Evolutionary conservation across 2,797 vertebrate species (phyloP).

Genomic region (Microcaecilia unicolor): DNA sequence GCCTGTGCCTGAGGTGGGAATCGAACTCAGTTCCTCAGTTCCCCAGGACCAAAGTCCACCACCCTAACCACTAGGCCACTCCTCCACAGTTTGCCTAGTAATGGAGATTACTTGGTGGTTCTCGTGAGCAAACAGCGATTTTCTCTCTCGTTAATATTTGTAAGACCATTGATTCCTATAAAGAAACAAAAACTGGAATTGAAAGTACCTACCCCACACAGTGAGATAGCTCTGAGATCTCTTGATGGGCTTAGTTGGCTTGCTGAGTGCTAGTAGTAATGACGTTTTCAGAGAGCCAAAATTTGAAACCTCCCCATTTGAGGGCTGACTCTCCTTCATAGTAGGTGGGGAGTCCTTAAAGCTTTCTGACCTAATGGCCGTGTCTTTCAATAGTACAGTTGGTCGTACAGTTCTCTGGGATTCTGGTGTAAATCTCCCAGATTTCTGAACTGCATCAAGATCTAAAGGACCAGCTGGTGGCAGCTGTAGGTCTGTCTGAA

Average conservation of each 20-base stretch:
- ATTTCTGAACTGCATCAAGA: constrained; percentile 12
- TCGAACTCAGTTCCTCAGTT: too few species aligned
- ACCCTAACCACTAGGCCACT: too few species aligned
- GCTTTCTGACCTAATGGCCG: constrained; percentile 58
- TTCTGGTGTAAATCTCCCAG: constrained; percentile 38
- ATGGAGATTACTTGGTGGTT: too few species aligned
- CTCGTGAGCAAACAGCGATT: too few species aligned
- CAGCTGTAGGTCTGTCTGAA: constrained; percentile 64
- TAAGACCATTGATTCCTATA: not conserved
- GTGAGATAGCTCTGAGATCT: constrained; percentile 89
- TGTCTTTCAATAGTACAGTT: constrained; percentile 79
- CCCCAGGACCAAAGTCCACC: too few species aligned
- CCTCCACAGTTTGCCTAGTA: too few species aligned
- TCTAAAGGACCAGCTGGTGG: constrained; percentile 9
- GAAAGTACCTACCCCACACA: constrained; percentile 60
- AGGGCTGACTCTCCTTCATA: constrained; percentile 32
- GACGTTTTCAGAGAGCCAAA: constrained; percentile 75
- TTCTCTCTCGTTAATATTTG: too few species aligned
- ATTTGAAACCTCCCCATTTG: constrained; percentile 43
- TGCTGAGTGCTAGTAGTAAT: constrained; percentile 77
- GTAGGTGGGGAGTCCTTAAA: constrained; percentile 21
- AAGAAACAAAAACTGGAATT: not conserved
- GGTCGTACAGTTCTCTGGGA: constrained; percentile 67
- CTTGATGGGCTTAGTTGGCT: constrained; percentile 74
- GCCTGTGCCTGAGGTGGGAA: too few species aligned